phyloP scores from a whole-genome alignment of 2,797 vertebrate species.

The Leontocebus nigricollis region DNA sequence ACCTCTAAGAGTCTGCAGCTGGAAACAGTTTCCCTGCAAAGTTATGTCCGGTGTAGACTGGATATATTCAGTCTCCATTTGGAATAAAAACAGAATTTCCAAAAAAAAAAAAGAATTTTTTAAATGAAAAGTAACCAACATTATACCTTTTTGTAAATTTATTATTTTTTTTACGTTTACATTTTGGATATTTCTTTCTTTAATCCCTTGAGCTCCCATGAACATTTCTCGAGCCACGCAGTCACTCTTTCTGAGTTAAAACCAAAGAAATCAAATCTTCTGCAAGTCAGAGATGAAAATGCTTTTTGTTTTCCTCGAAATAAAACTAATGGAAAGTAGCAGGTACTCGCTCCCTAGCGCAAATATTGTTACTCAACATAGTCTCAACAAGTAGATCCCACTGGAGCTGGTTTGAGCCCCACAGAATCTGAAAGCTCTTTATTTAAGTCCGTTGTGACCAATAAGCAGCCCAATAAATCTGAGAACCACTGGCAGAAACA shows the following conservation, averaged over 20 bases:
- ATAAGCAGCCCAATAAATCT: not conserved
- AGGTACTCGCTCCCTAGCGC: not conserved
- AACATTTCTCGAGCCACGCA: not conserved
- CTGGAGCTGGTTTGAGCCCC: not conserved
- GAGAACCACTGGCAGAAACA: constrained; percentile 17
- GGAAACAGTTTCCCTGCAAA: not conserved
- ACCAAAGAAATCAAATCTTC: not conserved
- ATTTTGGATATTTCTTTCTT: not conserved
- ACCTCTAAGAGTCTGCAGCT: no score
- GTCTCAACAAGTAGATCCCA: not conserved
- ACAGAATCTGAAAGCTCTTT: not conserved
- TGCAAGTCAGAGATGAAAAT: not conserved
- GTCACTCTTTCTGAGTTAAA: not conserved
- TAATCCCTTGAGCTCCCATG: not conserved
- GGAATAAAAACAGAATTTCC: not conserved
- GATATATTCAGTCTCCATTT: not conserved
- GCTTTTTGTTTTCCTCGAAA: not conserved
- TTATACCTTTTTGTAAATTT: not conserved
- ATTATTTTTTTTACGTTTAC: not conserved
- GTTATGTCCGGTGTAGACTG: not conserved
- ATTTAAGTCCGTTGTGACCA: not conserved
- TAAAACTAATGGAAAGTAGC: constrained; percentile 7
- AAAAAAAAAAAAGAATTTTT: not conserved
- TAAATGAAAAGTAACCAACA: not conserved
- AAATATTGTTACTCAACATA: not conserved